A percentile compares a stretch with the other conserved stretches of the same genome.
Conservation (phyloP, 2,888 invertebrate species). For the Crocallis elinguaria region DNA sequence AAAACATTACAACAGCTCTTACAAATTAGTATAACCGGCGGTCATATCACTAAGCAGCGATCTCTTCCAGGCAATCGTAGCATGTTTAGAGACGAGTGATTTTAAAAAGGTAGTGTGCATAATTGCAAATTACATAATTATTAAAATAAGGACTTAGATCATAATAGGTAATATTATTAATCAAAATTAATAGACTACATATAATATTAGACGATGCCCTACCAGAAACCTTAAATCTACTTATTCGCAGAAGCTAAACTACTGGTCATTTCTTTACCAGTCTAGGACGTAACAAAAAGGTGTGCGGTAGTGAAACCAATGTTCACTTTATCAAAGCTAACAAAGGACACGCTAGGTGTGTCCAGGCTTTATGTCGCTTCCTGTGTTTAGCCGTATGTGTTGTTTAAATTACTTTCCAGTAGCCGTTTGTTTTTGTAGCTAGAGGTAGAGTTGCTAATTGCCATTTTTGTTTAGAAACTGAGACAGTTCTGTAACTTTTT, state of each 20-base stretch:
- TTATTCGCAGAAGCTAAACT: background rate
- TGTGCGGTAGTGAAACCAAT: conserved; percentile 56
- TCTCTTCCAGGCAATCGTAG: too few species aligned
- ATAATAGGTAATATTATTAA: too few species aligned
- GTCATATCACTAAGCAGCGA: too few species aligned
- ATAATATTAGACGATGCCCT: too few species aligned
- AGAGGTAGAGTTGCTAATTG: conserved; percentile 11
- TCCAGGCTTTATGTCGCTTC: conserved; percentile 26
- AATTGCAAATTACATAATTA: too few species aligned
- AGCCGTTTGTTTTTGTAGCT: conserved; percentile 15
- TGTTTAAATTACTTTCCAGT: conserved; percentile 22
- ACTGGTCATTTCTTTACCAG: conserved; percentile 21
- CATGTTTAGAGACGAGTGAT: too few species aligned
- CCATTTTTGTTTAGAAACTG: conserved; percentile 26
- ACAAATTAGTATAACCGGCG: too few species aligned
- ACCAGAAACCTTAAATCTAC: too few species aligned
- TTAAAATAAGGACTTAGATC: too few species aligned
- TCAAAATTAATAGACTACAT: too few species aligned
- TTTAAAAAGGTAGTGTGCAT: too few species aligned
- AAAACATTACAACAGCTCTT: too few species aligned
- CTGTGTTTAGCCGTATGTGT: conserved; percentile 24
- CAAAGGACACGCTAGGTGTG: conserved; percentile 43
- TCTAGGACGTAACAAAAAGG: conserved; percentile 66
- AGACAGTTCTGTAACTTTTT: background rate
- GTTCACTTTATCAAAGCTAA: conserved; percentile 59